Percentiles rank a stretch among this genome's conserved stretches.
Evolutionary conservation across 2,113 vertebrate genomes (phyloP).

Genomic region (Centropus bengalensis): DNA sequence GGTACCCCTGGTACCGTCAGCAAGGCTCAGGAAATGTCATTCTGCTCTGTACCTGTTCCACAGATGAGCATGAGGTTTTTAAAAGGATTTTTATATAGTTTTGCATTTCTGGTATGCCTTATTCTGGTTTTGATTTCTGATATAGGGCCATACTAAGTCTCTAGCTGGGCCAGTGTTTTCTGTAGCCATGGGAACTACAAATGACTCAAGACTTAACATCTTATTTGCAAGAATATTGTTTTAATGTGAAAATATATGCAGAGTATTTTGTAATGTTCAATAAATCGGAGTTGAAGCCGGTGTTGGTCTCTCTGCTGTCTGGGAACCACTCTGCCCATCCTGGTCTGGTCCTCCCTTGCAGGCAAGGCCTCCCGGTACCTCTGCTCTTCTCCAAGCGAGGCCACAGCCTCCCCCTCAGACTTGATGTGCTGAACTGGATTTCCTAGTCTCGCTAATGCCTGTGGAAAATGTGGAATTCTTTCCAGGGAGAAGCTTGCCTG

Average conservation of each 20-base stretch:
- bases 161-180: slow-evolving; percentile 53
- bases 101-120: slow-evolving; percentile 62
- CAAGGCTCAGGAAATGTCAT: background rate
- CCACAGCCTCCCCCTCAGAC: background rate
- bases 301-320: rapidly evolving
- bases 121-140: slow-evolving; percentile 45
- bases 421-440: background rate
- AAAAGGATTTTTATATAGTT: slow-evolving; percentile 66
- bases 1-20: background rate
- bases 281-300: slow-evolving; percentile 38
- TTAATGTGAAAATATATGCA: slow-evolving; percentile 55
- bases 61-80: slow-evolving; percentile 49
- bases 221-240: slow-evolving; percentile 63
- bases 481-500: background rate
- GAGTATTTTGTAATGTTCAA: slow-evolving; percentile 69
- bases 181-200: slow-evolving; percentile 38
- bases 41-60: background rate
- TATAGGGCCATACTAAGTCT: slow-evolving; percentile 25
- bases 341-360: background rate
- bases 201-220: slow-evolving; percentile 31
- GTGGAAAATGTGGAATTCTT: slow-evolving; percentile 24
- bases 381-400: rapidly evolving
- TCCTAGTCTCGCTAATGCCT: background rate
- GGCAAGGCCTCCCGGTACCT: background rate
- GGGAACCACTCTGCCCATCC: background rate